A percentile compares a stretch with the other conserved stretches of the same genome.
These are phyloP conservation scores for Onychomys torridus DNA, from an alignment of 2,797 vertebrate species.

Conservation along the genomic window DNA sequence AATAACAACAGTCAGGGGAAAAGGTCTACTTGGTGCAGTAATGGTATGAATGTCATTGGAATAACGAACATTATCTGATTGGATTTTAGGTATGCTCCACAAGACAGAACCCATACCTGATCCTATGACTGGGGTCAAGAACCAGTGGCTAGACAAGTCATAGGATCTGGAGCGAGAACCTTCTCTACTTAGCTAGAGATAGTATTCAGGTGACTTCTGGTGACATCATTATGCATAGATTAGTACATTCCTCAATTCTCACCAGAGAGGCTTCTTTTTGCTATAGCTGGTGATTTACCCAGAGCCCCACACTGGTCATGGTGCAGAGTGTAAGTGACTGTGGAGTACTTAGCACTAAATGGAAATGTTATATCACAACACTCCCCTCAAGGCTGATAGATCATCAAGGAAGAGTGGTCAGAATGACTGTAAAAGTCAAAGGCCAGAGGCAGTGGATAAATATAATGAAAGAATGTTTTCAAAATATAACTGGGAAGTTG, in stretches of 20 bases:
- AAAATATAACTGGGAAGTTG: background rate
- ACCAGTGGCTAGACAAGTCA: background rate
- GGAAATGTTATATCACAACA: background rate
- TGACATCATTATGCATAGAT: background rate
- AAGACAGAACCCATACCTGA: too few species aligned
- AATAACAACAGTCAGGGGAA: background rate
- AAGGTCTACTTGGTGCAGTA: too few species aligned
- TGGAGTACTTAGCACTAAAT: background rate
- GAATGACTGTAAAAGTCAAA: background rate
- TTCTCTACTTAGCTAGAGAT: background rate
- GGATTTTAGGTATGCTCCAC: too few species aligned
- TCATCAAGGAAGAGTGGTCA: background rate
- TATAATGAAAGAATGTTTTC: background rate
- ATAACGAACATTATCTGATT: background rate
- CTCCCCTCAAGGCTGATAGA: background rate
- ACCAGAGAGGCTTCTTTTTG: background rate
- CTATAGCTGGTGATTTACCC: background rate
- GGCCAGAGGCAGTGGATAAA: background rate
- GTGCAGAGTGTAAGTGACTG: background rate
- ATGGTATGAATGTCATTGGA: background rate
- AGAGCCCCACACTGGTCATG: background rate
- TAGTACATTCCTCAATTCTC: background rate
- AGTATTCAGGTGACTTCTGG: background rate
- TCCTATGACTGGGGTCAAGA: too few species aligned
- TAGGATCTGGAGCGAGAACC: background rate